These are phyloP conservation scores for Apamea sordens DNA, from an alignment of 2,888 invertebrate species.

Conservation along the genomic window DNA sequence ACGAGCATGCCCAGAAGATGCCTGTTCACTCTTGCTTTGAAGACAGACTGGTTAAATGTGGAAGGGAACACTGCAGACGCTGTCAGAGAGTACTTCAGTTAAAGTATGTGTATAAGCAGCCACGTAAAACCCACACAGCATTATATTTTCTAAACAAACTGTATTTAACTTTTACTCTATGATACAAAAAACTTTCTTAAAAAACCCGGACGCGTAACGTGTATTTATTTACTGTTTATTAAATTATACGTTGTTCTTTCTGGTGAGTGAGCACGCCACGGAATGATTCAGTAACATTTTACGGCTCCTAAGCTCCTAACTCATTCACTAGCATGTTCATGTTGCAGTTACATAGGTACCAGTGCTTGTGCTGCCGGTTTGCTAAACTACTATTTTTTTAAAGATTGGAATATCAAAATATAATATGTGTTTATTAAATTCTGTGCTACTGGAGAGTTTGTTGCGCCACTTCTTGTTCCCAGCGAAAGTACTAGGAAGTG, in stretches of 20 bases:
- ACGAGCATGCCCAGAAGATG: not conserved
- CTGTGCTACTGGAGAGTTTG: too few species aligned
- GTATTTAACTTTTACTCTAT: conserved; percentile 41
- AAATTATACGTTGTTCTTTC: conserved; percentile 67
- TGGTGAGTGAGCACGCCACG: conserved; percentile 61
- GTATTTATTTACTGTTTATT: conserved; percentile 65
- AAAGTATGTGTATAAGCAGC: not conserved
- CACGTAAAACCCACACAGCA: conserved; percentile 4
- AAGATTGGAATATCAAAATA: not conserved
- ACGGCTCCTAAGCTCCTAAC: conserved; percentile 58
- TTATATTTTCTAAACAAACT: conserved; percentile 12
- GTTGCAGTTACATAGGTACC: conserved; percentile 22
- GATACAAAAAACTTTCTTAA: conserved; percentile 57
- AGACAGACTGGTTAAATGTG: not conserved
- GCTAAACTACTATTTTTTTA: not conserved
- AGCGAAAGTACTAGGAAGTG: too few species aligned
- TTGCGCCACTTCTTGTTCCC: too few species aligned
- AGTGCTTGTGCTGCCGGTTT: not conserved
- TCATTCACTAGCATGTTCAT: conserved; percentile 64
- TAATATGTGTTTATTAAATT: too few species aligned
- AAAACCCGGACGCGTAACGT: conserved; percentile 49
- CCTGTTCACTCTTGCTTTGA: not conserved
- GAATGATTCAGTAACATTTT: conserved; percentile 67
- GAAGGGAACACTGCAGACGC: not conserved
- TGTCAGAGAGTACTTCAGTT: not conserved